Conservation (phyloP, 2,888 invertebrate genomes). For the Anorthoa munda region DNA sequence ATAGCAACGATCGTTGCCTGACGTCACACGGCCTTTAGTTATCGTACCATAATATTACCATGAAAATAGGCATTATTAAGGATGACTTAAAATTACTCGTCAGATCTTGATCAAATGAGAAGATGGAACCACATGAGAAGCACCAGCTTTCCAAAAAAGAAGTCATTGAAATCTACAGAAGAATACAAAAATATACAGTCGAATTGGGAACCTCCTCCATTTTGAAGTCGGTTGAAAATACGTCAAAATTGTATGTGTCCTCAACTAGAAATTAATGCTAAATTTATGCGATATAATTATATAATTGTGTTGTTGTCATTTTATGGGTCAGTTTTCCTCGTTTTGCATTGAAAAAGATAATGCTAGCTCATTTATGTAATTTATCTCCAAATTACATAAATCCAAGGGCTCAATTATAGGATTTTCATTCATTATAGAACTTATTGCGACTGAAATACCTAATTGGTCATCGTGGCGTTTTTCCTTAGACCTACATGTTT, state of each 20-base stretch:
- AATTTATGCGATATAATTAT: conserved; percentile 24
- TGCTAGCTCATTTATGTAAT: conserved; percentile 12
- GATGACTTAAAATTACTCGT: too few species aligned
- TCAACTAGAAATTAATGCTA: conserved; percentile 29
- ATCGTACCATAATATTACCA: too few species aligned
- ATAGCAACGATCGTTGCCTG: too few species aligned
- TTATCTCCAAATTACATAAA: conserved; percentile 8
- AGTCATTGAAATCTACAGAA: too few species aligned
- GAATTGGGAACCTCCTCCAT: too few species aligned
- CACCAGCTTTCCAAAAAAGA: too few species aligned
- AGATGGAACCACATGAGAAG: too few species aligned
- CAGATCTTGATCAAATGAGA: too few species aligned
- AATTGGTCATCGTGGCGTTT: background rate
- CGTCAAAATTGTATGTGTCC: conserved; percentile 22
- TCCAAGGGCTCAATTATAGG: background rate
- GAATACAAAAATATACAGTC: too few species aligned
- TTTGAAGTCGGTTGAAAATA: background rate
- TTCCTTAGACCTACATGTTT: background rate
- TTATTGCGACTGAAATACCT: background rate
- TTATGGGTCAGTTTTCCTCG: conserved; percentile 27
- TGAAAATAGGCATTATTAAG: too few species aligned
- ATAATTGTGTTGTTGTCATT: conserved; percentile 25
- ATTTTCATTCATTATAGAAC: background rate
- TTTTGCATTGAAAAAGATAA: conserved; percentile 15
- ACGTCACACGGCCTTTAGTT: too few species aligned